Evolutionary conservation across 2,888 invertebrate species (phyloP).

Genomic region (Galerucella calmariensis): DNA sequence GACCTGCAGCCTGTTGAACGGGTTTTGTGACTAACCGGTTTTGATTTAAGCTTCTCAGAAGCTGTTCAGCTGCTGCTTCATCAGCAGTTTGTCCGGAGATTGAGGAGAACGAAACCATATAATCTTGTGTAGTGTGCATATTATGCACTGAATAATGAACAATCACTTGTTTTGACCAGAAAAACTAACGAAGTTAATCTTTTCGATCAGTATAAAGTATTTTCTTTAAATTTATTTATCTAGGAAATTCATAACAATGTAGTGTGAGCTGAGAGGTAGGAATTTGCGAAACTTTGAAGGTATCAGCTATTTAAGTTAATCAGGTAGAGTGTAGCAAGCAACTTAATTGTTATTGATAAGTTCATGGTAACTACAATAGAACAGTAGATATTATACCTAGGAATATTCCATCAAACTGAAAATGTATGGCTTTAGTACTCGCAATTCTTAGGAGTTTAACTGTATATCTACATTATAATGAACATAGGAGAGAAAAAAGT

Average conservation of each 20-base stretch:
- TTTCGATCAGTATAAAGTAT: background rate
- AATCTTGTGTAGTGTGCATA: too few species aligned
- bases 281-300: background rate
- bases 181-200: too few species aligned
- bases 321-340: background rate
- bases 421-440: background rate
- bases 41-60: too few species aligned
- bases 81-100: too few species aligned
- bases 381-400: background rate
- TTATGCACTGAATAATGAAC: too few species aligned
- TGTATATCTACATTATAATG: too few species aligned
- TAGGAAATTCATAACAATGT: background rate
- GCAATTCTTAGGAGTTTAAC: background rate
- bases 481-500: too few species aligned
- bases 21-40: too few species aligned
- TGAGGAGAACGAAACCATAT: too few species aligned
- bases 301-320: background rate
- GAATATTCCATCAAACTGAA: background rate
- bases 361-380: background rate
- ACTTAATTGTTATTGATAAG: background rate
- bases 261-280: background rate
- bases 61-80: too few species aligned
- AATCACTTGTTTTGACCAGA: too few species aligned
- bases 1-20: too few species aligned
- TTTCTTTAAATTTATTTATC: background rate